Percentiles rank a stretch among this genome's conserved stretches.
phyloP scores from a whole-genome alignment of 2,113 vertebrate species.

The Thunnus thynnus region DNA sequence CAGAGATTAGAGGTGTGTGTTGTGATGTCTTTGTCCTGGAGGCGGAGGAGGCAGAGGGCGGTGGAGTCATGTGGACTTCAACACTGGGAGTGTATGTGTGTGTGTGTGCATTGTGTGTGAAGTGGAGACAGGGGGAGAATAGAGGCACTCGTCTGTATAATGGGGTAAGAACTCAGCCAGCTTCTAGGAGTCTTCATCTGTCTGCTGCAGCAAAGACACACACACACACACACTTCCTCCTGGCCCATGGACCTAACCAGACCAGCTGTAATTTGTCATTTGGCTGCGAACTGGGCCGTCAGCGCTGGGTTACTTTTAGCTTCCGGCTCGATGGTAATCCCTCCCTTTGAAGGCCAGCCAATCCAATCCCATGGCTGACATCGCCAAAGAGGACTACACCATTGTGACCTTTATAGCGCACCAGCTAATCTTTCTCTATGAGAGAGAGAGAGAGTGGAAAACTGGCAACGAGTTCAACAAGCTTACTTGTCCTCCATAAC shows the following conservation, averaged over 20 bases:
- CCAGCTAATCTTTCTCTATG: conserved; percentile 64
- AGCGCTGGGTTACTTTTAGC: conserved; percentile 69
- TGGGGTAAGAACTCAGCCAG: conserved; percentile 64
- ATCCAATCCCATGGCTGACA: conserved; percentile 71
- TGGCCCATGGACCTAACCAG: conserved; percentile 50
- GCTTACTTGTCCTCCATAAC: conserved; percentile 53
- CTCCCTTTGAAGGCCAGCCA: conserved; percentile 75
- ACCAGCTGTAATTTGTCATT: conserved; percentile 76
- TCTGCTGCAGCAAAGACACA: conserved; percentile 20
- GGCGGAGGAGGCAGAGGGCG: conserved; percentile 39
- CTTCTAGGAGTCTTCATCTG: conserved; percentile 59
- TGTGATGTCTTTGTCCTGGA: conserved; percentile 65
- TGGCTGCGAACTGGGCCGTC: conserved; percentile 65
- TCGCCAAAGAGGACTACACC: conserved; percentile 48
- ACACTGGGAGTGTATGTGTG: conserved; percentile 25
- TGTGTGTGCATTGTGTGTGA: conserved; percentile 39
- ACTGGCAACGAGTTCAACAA: conserved; percentile 64
- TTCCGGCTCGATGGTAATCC: conserved; percentile 70
- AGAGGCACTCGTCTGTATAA: conserved; percentile 73
- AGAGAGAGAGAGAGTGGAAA: conserved; percentile 29
- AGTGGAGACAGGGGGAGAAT: conserved; percentile 58
- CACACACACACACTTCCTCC: conserved; percentile 2
- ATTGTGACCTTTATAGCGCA: conserved; percentile 75
- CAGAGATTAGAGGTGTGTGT: conserved; percentile 51
- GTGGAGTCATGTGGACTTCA: conserved; percentile 27